Evolutionary conservation across 2,888 invertebrate genomes (phyloP).

Genomic region (Cremastobaeus sp.): DNA sequence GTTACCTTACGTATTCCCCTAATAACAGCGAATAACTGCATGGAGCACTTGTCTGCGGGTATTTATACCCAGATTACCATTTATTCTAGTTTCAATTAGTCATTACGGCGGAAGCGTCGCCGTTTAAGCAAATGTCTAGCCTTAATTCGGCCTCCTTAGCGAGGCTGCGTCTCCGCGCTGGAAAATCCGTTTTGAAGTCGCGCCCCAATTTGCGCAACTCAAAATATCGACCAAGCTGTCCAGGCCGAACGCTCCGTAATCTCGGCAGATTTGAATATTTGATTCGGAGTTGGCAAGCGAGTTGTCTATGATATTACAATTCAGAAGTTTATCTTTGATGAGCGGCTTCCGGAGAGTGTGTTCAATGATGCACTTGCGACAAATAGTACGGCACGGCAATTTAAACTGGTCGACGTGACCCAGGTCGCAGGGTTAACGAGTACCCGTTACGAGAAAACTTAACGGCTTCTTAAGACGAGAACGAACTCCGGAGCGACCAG

Average conservation of each 20-base stretch:
- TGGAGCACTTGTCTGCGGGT: slow-evolving; percentile 14
- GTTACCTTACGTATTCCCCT: slow-evolving; percentile 54
- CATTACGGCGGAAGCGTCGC: too few species aligned
- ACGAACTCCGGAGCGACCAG: slow-evolving; percentile 52
- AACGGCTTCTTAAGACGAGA: slow-evolving; percentile 55
- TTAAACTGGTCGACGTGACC: slow-evolving; percentile 57
- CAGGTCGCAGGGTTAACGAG: slow-evolving; percentile 59
- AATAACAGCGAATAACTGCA: slow-evolving; percentile 17
- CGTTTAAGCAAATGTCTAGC: too few species aligned
- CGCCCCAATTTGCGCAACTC: too few species aligned
- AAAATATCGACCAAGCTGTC: too few species aligned
- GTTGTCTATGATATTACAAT: not conserved
- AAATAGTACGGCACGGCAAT: slow-evolving; percentile 54
- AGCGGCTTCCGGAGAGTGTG: slow-evolving; percentile 21
- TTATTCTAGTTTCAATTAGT: slow-evolving; percentile 10
- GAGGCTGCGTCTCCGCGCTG: too few species aligned
- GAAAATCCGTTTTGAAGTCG: too few species aligned
- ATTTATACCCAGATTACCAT: slow-evolving; percentile 26
- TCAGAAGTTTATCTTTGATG: slow-evolving; percentile 31
- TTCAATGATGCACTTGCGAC: slow-evolving; percentile 47
- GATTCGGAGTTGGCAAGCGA: not conserved
- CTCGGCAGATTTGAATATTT: not conserved
- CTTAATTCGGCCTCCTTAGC: too few species aligned
- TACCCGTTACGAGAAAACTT: slow-evolving; percentile 59
- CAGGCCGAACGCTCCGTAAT: not conserved